Base-by-base conservation (phyloP, 2,113 vertebrate species). In the Pithys albifrons region DNA sequence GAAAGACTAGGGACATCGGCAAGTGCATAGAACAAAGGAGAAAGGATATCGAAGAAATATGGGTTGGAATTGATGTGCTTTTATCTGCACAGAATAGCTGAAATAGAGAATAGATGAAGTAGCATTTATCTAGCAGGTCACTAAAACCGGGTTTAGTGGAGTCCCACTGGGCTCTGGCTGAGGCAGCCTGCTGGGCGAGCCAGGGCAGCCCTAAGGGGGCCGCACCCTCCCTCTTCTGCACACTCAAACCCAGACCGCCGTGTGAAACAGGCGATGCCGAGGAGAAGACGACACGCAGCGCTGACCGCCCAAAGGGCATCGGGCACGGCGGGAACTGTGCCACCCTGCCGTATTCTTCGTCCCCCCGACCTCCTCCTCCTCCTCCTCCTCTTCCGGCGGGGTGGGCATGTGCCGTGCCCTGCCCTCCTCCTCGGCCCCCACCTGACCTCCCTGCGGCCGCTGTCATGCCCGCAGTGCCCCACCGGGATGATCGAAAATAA, bases 21-120 rank as follows among this genome's bases (percentile, higher is more conserved):
- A 55, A 83, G 41, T 17, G 79, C 31, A 6, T 5, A 29, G 91
- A 94, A 95, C 89, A 94, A 96, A 97, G 89, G 74, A 35, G 49
- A 15, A 55, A 16, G 55, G 3, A 4, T 4, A 7, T 10, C 10
- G 59, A 52, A 54, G 49, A 48, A 52, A 58, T 16, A 20, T 0
- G 55, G 3, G 46, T n/a, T 16, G 51, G 37, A 71, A 92, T 55
- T 5, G 59, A 66, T 12, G 22, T n/a, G 37, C 12, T 76, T 71
- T 25, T 24, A 22, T 12, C 10, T 39, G 33, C 11, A 2, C 12
- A 22, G 19, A 64, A 54, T 2, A n/a, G 29, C 58, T 29, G 54
- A 49, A 43, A 6, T 13, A 45, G 33, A 28, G 79, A 71, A 64
- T 2, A 71, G 25, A 43, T 28, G 43, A 33, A 57, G 49, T 9